Evolutionary conservation across 2,888 invertebrate species (phyloP).

Genomic region (Ophion costatus): DNA sequence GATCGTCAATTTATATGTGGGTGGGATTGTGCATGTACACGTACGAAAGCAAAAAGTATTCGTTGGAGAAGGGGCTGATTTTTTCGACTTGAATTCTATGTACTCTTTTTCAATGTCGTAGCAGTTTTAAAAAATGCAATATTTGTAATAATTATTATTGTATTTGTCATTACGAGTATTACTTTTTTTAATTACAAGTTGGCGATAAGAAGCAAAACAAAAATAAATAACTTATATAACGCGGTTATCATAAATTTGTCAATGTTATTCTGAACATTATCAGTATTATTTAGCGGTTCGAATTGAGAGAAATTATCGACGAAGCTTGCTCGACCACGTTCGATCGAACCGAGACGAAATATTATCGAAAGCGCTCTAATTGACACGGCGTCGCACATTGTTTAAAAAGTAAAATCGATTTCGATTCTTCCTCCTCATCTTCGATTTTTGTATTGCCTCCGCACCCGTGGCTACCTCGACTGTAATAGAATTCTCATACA

Average conservation of each 20-base stretch:
- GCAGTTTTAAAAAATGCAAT: neutral
- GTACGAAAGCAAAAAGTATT: neutral
- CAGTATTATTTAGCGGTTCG: neutral
- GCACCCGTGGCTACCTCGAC: neutral
- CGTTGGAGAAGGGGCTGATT: no score
- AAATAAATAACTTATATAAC: neutral
- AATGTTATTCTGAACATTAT: neutral
- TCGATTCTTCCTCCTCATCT: neutral
- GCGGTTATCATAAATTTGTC: neutral
- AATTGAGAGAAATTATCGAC: neutral
- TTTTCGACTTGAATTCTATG: no score
- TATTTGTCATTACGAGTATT: neutral
- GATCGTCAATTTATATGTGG: neutral
- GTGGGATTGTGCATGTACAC: neutral
- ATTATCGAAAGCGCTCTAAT: conserved; percentile 30
- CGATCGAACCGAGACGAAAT: conserved; percentile 2
- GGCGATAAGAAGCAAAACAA: neutral
- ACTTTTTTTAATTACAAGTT: neutral
- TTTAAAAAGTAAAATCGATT: conserved; percentile 1
- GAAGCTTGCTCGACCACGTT: conserved; percentile 1
- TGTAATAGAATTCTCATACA: conserved; percentile 37
- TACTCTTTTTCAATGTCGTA: neutral
- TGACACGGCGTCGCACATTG: conserved; percentile 21
- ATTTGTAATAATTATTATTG: neutral
- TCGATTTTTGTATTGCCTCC: neutral